Percentiles rank a stretch among this genome's conserved stretches.
Evolutionary conservation across 2,888 invertebrate species (phyloP).

Genomic region (Folsomia candida): DNA sequence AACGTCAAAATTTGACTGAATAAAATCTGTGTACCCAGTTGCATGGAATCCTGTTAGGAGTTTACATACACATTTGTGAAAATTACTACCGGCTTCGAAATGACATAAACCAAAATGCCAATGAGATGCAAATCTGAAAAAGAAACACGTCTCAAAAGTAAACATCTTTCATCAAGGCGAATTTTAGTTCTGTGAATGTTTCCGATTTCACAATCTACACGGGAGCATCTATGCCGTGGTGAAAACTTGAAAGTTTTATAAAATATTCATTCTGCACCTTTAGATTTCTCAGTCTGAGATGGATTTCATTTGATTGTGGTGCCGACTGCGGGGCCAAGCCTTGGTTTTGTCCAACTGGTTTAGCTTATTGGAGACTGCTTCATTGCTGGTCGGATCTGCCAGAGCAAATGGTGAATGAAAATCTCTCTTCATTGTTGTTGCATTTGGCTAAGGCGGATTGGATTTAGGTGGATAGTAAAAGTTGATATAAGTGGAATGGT

Average conservation of each 20-base stretch:
- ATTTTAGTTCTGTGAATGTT: background rate
- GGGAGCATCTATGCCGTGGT: too few relatives aligned
- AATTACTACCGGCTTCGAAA: background rate
- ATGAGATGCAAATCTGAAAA: background rate
- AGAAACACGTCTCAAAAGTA: too few relatives aligned
- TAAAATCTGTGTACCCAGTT: background rate
- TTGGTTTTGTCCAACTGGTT: too few relatives aligned
- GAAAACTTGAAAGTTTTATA: too few relatives aligned
- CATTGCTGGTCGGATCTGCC: too few relatives aligned
- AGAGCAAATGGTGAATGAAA: background rate
- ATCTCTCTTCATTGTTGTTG: too few relatives aligned
- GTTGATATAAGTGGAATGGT: constrained; percentile 14
- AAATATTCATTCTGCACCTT: too few relatives aligned
- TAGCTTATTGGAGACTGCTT: too few relatives aligned
- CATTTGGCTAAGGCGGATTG: background rate
- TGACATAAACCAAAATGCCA: background rate
- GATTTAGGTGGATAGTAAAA: constrained; percentile 8
- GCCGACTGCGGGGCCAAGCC: too few relatives aligned
- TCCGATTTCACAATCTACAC: too few relatives aligned
- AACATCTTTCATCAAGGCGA: background rate
- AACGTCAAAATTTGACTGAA: background rate
- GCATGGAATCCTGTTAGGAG: background rate
- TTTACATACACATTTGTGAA: background rate
- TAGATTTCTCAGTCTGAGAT: too few relatives aligned
- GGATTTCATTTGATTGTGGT: too few relatives aligned